Evolutionary conservation across 1,140 invertebrate species (phyloP), one percentile per base, ranked within the genome.

Genomic region (Agraylea sexmaculata): DNA sequence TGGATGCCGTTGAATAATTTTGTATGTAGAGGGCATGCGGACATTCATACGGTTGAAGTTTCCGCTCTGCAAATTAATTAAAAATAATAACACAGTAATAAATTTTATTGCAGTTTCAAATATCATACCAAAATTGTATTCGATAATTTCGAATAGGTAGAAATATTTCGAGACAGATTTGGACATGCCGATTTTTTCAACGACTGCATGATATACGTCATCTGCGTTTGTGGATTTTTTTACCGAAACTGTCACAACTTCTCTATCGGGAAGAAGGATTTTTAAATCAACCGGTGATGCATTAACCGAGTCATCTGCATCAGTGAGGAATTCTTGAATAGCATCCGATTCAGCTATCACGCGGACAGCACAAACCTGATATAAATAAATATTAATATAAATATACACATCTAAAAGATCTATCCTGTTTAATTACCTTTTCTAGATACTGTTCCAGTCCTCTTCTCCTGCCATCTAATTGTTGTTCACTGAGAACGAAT

Each of bases 1-100:
- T 87, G 18, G 89, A 92, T 16, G 93, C 93, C n/a, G 94, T 98
- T 45, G 87, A 94, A 56, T 98, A 98, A 66, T 99, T 99, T 68
- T 98, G 92, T 50, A 99, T 93, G 61, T 99, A 99, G 33, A 99
- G 70, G 53, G 92, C 90, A 64, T 99, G 93, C 0, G 93, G 93
- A 47, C 91, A 88, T 67, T 99, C 95, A 56, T 85, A 80, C 2
- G 86, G 77, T 51, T 89, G 84, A 33, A 99, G 64, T 66, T 96
- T 96, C 36, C 95, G 75, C 64, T 98, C 92, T 90, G 63, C 25
- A 67, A 64, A 48, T 30, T 27, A 52, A 62, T 23, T 25, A 11
- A 20, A 11, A 28, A 15, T 16, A 4, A 20, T 21, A 33, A 41
- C 13, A 6, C 11, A 21, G 16, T 7, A 16, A 8, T 19, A 12